Conservation (phyloP, 2,113 vertebrate species). For the Centrocercus urophasianus region DNA sequence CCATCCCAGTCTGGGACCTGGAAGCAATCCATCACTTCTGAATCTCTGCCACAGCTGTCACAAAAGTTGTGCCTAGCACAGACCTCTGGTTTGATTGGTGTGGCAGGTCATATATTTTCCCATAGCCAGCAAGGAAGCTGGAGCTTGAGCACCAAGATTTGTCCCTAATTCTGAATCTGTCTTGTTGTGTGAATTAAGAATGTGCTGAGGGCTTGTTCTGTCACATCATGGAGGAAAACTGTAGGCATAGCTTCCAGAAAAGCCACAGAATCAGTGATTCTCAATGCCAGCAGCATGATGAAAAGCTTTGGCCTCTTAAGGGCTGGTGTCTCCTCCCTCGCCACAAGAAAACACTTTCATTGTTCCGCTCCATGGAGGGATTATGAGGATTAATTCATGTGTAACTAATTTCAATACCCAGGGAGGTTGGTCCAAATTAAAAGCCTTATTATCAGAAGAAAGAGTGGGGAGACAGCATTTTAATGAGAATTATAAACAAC, state of each 20-base stretch:
- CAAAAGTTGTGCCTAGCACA: too few relatives aligned
- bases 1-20: neutral
- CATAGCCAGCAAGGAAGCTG: neutral
- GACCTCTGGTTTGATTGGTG: neutral
- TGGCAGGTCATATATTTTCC: neutral
- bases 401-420: conserved; percentile 57
- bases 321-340: neutral
- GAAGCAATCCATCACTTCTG: neutral
- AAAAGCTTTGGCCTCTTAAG: neutral
- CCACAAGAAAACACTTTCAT: conserved; percentile 19
- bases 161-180: rapidly evolving
- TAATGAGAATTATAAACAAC: conserved; percentile 51
- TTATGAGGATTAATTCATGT: conserved; percentile 58
- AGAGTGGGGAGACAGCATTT: conserved; percentile 25
- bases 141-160: neutral
- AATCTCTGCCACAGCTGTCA: neutral
- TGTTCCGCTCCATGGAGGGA: conserved; percentile 17
- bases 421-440: conserved; percentile 55
- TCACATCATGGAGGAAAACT: rapidly evolving
- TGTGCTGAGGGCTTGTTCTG: neutral
- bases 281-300: neutral
- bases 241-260: neutral
- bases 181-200: neutral
- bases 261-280: rapidly evolving
- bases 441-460: conserved; percentile 59